Evolutionary conservation across 1,140 invertebrate genomes (phyloP).

Genomic region (Archivesica marissinica): DNA sequence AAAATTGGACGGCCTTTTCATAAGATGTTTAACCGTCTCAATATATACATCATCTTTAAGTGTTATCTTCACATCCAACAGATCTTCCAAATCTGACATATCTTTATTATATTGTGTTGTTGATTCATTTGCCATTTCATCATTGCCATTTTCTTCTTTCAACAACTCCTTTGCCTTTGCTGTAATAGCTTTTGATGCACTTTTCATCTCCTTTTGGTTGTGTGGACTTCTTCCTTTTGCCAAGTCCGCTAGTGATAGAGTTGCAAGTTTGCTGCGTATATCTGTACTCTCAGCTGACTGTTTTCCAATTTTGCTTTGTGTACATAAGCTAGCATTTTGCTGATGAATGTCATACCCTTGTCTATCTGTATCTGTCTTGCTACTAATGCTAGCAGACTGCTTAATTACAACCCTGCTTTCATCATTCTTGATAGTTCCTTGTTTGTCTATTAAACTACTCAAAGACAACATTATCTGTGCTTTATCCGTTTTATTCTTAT

Average conservation of each 20-base stretch:
- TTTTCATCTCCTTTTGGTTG: background rate
- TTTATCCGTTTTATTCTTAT: slow-evolving; percentile 39
- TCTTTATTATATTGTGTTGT: background rate
- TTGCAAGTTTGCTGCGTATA: too few relatives aligned
- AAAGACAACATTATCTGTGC: slow-evolving; percentile 50
- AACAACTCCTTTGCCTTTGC: background rate
- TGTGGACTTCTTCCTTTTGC: background rate
- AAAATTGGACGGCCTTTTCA: slow-evolving; percentile 27
- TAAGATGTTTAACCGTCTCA: slow-evolving; percentile 10
- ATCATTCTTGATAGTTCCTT: background rate
- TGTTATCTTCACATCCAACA: background rate
- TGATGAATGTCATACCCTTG: background rate
- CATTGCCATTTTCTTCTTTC: background rate
- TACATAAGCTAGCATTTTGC: background rate
- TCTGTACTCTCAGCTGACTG: too few relatives aligned
- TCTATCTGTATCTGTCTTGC: background rate
- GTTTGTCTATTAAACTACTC: slow-evolving; percentile 47
- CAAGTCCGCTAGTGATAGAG: background rate
- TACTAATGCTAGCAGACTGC: background rate
- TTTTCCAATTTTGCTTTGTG: background rate
- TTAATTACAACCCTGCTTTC: background rate
- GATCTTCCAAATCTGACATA: background rate
- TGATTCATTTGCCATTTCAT: background rate
- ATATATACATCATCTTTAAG: background rate
- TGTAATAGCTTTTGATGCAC: background rate